Conservation (phyloP, 2,113 vertebrate species). For the Oxyruncus cristatus region DNA sequence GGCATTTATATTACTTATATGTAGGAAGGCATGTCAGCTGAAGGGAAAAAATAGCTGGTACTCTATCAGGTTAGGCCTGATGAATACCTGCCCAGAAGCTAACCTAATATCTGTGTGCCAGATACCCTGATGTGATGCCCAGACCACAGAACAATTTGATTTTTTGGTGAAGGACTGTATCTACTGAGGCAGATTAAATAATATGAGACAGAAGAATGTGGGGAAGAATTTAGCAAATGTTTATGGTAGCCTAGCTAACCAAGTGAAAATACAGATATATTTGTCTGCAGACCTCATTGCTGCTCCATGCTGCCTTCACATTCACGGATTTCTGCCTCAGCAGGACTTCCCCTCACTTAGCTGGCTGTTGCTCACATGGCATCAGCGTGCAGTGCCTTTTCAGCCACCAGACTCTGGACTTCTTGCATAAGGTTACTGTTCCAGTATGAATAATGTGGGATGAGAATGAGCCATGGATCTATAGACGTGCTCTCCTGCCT, state of each 20-base stretch:
- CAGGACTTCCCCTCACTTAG: not conserved
- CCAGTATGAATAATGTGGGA: not conserved
- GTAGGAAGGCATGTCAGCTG: not conserved
- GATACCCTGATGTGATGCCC: not conserved
- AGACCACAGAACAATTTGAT: not conserved
- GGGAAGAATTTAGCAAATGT: not conserved
- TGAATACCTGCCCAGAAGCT: not conserved
- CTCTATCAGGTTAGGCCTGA: not conserved
- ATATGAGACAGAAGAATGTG: not conserved
- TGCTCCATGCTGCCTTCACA: not conserved
- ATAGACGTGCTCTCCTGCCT: not conserved
- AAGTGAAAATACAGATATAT: not conserved
- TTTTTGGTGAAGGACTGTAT: not conserved
- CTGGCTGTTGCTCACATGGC: fast-evolving
- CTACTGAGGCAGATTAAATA: not conserved
- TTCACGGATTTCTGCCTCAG: not conserved
- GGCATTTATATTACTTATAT: not conserved
- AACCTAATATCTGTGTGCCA: not conserved
- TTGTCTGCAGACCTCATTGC: not conserved
- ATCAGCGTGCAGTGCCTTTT: not conserved
- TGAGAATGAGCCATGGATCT: not conserved
- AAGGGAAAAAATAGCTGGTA: not conserved
- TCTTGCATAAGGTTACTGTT: not conserved
- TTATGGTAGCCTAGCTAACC: not conserved
- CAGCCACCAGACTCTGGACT: not conserved